These are phyloP conservation scores for Acanthacorydalis orientalis DNA, from an alignment of 2,888 invertebrate genomes.

Conservation along the genomic window DNA sequence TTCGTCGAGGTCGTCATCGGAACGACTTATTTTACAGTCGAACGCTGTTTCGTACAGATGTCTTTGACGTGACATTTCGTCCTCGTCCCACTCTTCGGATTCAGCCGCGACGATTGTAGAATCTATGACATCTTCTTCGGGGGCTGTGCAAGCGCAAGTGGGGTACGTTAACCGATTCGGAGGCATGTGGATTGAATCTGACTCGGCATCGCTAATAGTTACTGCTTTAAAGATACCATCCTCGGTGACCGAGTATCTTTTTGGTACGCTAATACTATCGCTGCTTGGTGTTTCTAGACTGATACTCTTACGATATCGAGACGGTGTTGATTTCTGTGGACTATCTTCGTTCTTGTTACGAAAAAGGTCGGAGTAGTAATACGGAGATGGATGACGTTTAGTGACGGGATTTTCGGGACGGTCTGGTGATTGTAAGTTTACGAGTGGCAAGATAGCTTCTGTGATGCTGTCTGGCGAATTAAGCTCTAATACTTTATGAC, in stretches of 20 bases:
- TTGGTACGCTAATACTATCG: constrained; percentile 36
- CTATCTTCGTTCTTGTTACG: constrained; percentile 24
- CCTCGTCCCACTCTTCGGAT: constrained; percentile 32
- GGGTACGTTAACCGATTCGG: constrained; percentile 50
- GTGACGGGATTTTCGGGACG: constrained; percentile 35
- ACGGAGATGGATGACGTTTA: constrained; percentile 61
- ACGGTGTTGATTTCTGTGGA: constrained; percentile 11
- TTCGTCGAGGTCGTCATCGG: constrained; percentile 63
- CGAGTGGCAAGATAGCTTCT: constrained; percentile 25
- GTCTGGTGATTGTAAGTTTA: constrained; percentile 31
- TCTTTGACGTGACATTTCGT: constrained; percentile 43
- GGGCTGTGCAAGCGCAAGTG: constrained; percentile 56
- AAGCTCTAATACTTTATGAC: constrained; percentile 35
- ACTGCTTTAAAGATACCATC: constrained; percentile 36
- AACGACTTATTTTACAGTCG: constrained; percentile 70
- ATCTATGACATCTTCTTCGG: constrained; percentile 32
- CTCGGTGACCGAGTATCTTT: constrained; percentile 52
- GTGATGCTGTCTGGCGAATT: constrained; percentile 55
- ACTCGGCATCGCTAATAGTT: constrained; percentile 20
- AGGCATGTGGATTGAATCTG: constrained; percentile 47
- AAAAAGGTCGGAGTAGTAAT: constrained; percentile 67
- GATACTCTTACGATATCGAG: constrained; percentile 49
- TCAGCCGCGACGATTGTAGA: constrained; percentile 34
- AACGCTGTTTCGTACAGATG: constrained; percentile 82
- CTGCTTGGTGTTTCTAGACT: constrained; percentile 60